These are phyloP conservation scores for Agapetus fuscipes DNA, from an alignment of 2,888 invertebrate species.

Conservation along the genomic window DNA sequence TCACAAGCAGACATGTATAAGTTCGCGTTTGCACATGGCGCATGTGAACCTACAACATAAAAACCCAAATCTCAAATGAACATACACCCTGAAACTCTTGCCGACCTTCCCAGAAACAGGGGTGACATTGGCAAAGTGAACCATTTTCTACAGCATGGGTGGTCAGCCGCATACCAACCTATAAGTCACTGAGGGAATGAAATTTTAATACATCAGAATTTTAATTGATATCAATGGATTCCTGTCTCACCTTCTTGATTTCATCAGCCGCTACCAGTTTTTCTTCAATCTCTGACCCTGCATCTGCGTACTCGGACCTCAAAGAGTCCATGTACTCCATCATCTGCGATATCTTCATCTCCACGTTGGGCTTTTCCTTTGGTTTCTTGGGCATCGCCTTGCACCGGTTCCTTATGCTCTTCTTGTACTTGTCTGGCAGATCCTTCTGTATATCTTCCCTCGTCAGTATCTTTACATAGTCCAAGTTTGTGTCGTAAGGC, in stretches of 20 bases:
- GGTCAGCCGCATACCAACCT: too few species aligned
- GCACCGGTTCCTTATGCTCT: constrained; percentile 26
- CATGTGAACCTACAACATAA: too few species aligned
- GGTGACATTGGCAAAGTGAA: too few species aligned
- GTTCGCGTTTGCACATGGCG: too few species aligned
- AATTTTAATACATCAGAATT: too few species aligned
- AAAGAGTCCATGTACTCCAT: constrained; percentile 34
- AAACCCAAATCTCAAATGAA: too few species aligned
- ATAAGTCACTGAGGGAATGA: too few species aligned
- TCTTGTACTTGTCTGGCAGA: constrained; percentile 37
- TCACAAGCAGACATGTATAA: too few species aligned
- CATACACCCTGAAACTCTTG: too few species aligned
- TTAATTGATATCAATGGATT: too few species aligned
- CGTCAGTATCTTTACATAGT: constrained; percentile 43
- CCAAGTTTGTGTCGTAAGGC: constrained; percentile 49
- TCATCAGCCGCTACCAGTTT: constrained; percentile 45
- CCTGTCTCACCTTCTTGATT: constrained; percentile 45
- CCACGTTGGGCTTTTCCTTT: constrained; percentile 24
- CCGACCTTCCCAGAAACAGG: too few species aligned
- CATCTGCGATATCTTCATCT: constrained; percentile 35
- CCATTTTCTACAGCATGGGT: too few species aligned
- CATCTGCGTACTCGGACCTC: constrained; percentile 7
- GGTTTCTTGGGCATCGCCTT: constrained; percentile 14
- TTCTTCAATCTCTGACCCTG: constrained; percentile 42
- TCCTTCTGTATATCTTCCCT: constrained; percentile 41